Evolutionary conservation across 1,140 invertebrate genomes (phyloP).

Genomic region (Lasaia peninsularis): DNA sequence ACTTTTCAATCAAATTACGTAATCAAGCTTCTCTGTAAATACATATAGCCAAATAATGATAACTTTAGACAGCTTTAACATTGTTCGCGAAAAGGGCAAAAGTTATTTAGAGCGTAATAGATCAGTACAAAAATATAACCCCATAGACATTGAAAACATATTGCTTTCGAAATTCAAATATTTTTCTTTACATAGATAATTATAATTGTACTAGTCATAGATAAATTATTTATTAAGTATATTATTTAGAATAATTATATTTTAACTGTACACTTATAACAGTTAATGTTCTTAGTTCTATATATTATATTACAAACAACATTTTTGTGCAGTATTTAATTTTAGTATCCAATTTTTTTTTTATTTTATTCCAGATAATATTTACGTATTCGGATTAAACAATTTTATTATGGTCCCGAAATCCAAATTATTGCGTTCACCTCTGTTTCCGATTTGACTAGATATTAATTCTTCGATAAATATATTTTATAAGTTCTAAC

Average conservation of each 20-base stretch:
- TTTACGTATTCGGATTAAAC: not conserved
- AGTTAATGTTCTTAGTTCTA: not conserved
- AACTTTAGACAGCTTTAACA: not conserved
- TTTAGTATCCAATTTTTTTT: not conserved
- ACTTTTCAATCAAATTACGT: not conserved
- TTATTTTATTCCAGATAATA: conserved; percentile 1
- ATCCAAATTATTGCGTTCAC: conserved; percentile 12
- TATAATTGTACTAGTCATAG: not conserved
- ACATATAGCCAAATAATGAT: not conserved
- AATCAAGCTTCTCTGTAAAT: not conserved
- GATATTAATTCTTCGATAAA: not conserved
- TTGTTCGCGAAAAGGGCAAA: not conserved
- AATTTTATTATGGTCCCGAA: conserved; percentile 16
- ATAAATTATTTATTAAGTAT: not conserved
- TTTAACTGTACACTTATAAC: not conserved
- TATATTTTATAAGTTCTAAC: not conserved
- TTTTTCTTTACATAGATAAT: not conserved
- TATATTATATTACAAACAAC: not conserved
- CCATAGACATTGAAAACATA: not conserved
- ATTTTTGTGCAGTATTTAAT: conserved; percentile 2
- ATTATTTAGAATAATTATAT: conserved; percentile 6
- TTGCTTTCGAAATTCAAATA: not conserved
- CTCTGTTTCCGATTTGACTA: conserved; percentile 1
- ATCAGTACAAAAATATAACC: conserved; percentile 6
- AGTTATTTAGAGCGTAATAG: not conserved